Evolutionary conservation across 2,888 invertebrate species (phyloP), one percentile per base, ranked within the genome.

Genomic region (Chrysolina haemoptera): DNA sequence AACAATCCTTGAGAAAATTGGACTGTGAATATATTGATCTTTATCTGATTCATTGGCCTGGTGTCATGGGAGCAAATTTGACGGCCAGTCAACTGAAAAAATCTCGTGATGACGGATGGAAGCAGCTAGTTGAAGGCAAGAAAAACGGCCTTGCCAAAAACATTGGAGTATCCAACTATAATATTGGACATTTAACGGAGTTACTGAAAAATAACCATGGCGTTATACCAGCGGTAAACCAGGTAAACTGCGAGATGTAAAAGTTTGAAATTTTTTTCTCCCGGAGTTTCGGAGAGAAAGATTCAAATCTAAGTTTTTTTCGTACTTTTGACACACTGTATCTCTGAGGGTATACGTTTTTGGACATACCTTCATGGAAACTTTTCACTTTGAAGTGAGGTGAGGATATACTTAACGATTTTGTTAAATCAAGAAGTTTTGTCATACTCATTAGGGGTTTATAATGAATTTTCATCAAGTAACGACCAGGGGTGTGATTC

Each of bases 111-210:
- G 87, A 89, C 68, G 93, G 94, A 66, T 96, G 96, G 96, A 84
- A 88, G 68, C 90, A 91, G 12, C 85, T 96, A 82, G 91, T 92
- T 8, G 88, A 92, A 70, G 88, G 94, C 0, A 90, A 93, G 76
- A 89, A 91, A 67, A 88, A 91, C 76, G 94, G 94, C 64, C 82
- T 89, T 22, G 87, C 90, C 1, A 87, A 90, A 82, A 91, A 93
- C 1, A 94, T 96, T 79, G 96, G 96, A 0, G 95, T 96, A 0
- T 95, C 95, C 0, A 96, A 96, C 87, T 96, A 93, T 82, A 93
- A 91, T 4, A 86, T 92, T 0, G 86, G 87, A 40, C 96, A 96
- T 87, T 85, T 96, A 41, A 87, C 90, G 70, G 92, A 94, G 76
- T 85, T 96, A 40, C 82, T 91, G 40, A 80, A 84, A 40, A 88